Evolutionary conservation across 2,113 vertebrate species (phyloP), one percentile per base, ranked within the genome.

Genomic region (Podiceps cristatus): DNA sequence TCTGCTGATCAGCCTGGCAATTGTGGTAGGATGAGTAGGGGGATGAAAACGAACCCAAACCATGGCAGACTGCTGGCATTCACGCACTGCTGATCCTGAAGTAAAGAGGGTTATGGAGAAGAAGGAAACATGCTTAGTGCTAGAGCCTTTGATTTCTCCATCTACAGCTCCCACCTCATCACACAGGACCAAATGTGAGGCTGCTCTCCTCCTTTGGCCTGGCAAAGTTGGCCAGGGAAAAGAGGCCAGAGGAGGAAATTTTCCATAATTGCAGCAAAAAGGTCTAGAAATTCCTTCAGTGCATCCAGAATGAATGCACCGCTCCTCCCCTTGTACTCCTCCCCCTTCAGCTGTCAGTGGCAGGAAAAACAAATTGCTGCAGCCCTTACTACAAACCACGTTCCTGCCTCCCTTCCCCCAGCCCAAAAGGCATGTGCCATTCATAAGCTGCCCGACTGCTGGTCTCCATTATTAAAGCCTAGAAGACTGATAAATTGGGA

Each of bases 401-500:
- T n/a, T 93, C 74, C 87, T 1, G 2, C 44, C 52, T 91, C 79
- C 96, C 93, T 94, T 97, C 96, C 35, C 40, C 94, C 91, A 91
- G 87, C 76, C 82, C 93, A 90, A 93, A 78, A 95, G 97, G 87
- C 96, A 97, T 95, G 95, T 97, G 98, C 96, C 97, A 95, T 97
- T 97, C 97, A 96, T 95, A 95, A 98, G 95, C 95, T 92, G 93
- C 94, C 93, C 96, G 97, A 95, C 97, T 98, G 86, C 50, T 96
- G 71, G 86, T 94, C 92, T 97, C 90, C 97, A 90, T 97, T 97
- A 98, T 98, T 97, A 98, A 96, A 97, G 92, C 97, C 96, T 95
- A 91, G 81, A 97, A 98, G 96, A 85, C 96, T 97, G 98, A 98
- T 98, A 98, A 97, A 98, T 96, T 98, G 97, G 96, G 96, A 97